phyloP scores from a whole-genome alignment of 2,888 invertebrate genomes.

The Serripes groenlandicus region DNA sequence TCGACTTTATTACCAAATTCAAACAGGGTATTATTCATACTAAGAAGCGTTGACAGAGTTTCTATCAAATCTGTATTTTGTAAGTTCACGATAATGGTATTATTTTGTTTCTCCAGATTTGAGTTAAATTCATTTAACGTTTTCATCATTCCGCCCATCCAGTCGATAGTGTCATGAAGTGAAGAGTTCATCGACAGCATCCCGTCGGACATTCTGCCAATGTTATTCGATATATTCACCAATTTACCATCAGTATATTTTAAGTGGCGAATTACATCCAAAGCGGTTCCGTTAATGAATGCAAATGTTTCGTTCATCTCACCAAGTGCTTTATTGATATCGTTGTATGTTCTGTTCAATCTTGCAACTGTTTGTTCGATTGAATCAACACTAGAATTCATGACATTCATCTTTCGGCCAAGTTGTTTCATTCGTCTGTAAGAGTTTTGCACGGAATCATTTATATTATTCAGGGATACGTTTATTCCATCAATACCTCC shows the following conservation, averaged over 20 bases:
- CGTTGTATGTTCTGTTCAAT: conserved; percentile 47
- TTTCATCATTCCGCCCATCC: conserved; percentile 48
- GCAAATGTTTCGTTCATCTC: conserved; percentile 53
- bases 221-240: conserved; percentile 18
- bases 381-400: conserved; percentile 46
- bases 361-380: conserved; percentile 34
- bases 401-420: conserved; percentile 19
- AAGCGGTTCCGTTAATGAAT: conserved; percentile 55
- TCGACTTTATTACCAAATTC: conserved; percentile 53
- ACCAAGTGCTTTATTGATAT: conserved; percentile 47
- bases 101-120: conserved; percentile 31
- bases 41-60: conserved; percentile 47
- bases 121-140: conserved; percentile 45
- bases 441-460: conserved; percentile 53
- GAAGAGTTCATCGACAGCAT: conserved; percentile 53
- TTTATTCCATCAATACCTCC: conserved; percentile 39
- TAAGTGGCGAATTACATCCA: conserved; percentile 54
- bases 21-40: conserved; percentile 56
- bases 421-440: conserved; percentile 37
- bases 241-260: conserved; percentile 37
- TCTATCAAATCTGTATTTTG: conserved; percentile 51
- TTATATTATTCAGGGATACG: conserved; percentile 57
- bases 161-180: conserved; percentile 41
- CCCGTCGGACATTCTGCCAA: conserved; percentile 24
- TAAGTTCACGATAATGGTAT: conserved; percentile 31